Conservation (phyloP, 37 sponge, comb jelly and placozoan species). For the Corticium candelabrum region DNA sequence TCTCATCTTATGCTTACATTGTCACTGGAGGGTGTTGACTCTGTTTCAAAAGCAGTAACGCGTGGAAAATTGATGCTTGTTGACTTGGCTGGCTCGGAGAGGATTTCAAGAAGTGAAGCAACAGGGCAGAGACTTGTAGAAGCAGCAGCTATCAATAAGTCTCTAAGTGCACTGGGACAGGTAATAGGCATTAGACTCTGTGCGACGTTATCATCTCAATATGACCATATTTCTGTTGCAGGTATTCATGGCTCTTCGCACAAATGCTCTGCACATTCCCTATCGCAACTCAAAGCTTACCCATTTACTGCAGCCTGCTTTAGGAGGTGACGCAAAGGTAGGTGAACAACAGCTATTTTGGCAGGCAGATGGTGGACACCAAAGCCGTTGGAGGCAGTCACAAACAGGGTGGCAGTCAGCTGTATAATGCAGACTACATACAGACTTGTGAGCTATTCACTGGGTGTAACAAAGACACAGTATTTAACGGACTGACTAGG, state of each 20-base stretch:
- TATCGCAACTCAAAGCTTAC: conserved; percentile 77
- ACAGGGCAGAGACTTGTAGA: conserved; percentile 61
- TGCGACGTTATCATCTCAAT: neutral
- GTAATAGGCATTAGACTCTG: conserved; percentile 9
- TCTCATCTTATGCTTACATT: conserved; percentile 61
- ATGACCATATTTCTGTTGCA: conserved; percentile 8
- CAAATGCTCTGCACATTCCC: conserved; percentile 58
- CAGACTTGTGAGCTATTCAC: too few species aligned
- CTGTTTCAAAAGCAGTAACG: conserved; percentile 36
- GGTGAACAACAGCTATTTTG: neutral
- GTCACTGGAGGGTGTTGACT: conserved; percentile 42
- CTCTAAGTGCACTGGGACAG: conserved; percentile 69
- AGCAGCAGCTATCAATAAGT: conserved; percentile 80
- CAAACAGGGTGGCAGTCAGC: too few species aligned
- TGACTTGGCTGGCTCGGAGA: conserved; percentile 75
- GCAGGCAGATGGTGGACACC: neutral
- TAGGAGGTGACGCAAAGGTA: conserved; percentile 83
- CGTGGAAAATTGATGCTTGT: conserved; percentile 55
- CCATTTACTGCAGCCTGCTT: conserved; percentile 52
- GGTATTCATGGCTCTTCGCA: conserved; percentile 60
- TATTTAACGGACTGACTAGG: too few species aligned
- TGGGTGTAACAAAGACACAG: too few species aligned
- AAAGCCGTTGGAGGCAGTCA: too few species aligned
- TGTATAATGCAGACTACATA: too few species aligned
- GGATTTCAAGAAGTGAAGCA: conserved; percentile 70